A percentile compares a stretch with the other conserved stretches of the same genome.
These are phyloP conservation scores for Callopanchax toddi DNA, from an alignment of 2,113 vertebrate species.

Conservation along the genomic window DNA sequence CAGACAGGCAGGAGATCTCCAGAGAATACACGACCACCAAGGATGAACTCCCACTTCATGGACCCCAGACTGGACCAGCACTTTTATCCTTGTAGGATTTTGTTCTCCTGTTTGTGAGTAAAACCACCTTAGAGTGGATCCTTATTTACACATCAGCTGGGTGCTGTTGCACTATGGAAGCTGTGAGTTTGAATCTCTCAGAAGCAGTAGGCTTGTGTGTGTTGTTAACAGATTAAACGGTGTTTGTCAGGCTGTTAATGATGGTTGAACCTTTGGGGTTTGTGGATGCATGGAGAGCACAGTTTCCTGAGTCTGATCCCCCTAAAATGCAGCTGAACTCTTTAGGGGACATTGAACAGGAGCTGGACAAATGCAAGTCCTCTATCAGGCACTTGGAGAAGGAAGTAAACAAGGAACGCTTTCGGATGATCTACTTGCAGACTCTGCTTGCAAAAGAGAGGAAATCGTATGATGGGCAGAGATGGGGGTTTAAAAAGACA, in stretches of 20 bases:
- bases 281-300: conserved; percentile 95
- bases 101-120: conserved; percentile 39
- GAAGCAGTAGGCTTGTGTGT: conserved; percentile 8
- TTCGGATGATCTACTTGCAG: conserved; percentile 99
- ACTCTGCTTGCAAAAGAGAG: conserved; percentile 95
- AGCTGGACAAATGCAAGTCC: conserved; percentile 93
- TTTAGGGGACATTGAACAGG: conserved; percentile 90
- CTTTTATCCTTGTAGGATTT: conserved; percentile 12
- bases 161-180: conserved; percentile 34
- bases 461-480: conserved; percentile 93
- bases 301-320: conserved; percentile 95
- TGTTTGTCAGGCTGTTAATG: conserved; percentile 45
- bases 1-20: conserved; percentile 30
- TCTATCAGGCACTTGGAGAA: conserved; percentile 93
- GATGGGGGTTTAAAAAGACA: conserved; percentile 90
- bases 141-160: neutral
- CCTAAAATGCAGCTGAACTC: conserved; percentile 94
- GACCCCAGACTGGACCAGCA: neutral
- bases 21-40: conserved; percentile 21
- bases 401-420: conserved; percentile 97
- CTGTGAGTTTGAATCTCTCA: conserved; percentile 5
- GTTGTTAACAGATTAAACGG: conserved; percentile 31
- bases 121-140: neutral
- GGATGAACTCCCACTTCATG: conserved; percentile 5
- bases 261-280: conserved; percentile 99